Evolutionary conservation across 1,140 invertebrate genomes (phyloP), one percentile per base, ranked within the genome.

Genomic region (Polypedilum pembai): DNA sequence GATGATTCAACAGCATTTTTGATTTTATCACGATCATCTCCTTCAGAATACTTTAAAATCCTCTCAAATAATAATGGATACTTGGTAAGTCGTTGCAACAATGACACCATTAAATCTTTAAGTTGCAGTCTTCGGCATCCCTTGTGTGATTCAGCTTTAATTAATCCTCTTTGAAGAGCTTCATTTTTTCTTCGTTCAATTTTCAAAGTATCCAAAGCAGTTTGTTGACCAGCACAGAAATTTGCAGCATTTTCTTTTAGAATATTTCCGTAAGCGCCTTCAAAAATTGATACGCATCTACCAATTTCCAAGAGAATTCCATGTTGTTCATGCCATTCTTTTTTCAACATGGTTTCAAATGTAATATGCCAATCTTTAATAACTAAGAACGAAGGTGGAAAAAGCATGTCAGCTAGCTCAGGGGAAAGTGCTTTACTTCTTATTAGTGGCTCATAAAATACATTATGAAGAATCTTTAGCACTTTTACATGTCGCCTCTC

Each of bases 401-500:
- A 98, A n/a, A 99, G 84, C 17, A 94, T 84, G 33, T 90, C 85
- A 18, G 96, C 85, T 78, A 98, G 90, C 21, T 96, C 93, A 1
- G 86, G 78, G 2, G 92, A 87, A 56, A 96, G 84, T 8, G 86
- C 79, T 72, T 83, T 83, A n/a, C 84, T 84, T 20, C 90, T 86
- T 74, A 89, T 82, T 77, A 99, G 87, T 0, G 94, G 95, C 69
- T 88, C 88, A 78, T 94, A 92, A 85, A 99, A 99, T 74, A 98
- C 85, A 76, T 88, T 86, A 56, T 95, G 91, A 17, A 99, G 85
- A 3, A 98, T 91, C 83, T 94, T 96, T 74, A 99, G 85, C 80
- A 94, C 96, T 72, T 95, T 89, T 40, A 98, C 94, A 84, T 99
- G 96, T 33, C 94, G 95, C 75, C 91, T 86, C 84, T 99, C 98